Conservation (phyloP, 2,797 vertebrate genomes). For the Cacajao melanocephalus region DNA sequence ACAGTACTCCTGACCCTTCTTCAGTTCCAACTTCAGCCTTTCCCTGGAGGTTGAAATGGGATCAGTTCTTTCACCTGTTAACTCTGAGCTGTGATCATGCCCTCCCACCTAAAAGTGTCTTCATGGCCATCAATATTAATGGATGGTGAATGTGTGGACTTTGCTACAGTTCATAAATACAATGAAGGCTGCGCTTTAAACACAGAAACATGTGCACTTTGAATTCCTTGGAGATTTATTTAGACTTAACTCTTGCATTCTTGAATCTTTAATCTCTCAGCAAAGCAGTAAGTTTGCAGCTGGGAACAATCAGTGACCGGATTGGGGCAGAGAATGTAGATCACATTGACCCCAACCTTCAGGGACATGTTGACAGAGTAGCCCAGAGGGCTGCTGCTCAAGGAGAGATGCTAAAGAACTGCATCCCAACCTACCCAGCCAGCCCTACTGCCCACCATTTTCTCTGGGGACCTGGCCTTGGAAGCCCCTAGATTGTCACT, state of each 20-base stretch:
- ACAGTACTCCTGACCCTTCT: neutral
- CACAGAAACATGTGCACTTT: slow-evolving; percentile 17
- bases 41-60: slow-evolving; percentile 1
- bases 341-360: neutral
- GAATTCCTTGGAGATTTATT: slow-evolving; percentile 31
- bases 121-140: slow-evolving; percentile 43
- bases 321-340: neutral
- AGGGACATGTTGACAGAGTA: neutral
- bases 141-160: neutral
- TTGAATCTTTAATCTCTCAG: neutral
- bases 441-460: neutral
- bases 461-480: neutral
- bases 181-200: neutral
- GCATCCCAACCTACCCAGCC: neutral
- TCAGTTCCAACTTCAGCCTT: neutral
- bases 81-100: neutral
- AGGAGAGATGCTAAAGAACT: neutral
- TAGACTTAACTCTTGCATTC: slow-evolving; percentile 29
- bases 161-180: slow-evolving; percentile 10
- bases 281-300: neutral
- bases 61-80: slow-evolving; percentile 47
- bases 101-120: slow-evolving; percentile 22
- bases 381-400: neutral
- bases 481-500: neutral
- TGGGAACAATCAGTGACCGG: neutral